phyloP scores from a whole-genome alignment of 1,140 invertebrate species.

The Wiebesia pumilae region DNA sequence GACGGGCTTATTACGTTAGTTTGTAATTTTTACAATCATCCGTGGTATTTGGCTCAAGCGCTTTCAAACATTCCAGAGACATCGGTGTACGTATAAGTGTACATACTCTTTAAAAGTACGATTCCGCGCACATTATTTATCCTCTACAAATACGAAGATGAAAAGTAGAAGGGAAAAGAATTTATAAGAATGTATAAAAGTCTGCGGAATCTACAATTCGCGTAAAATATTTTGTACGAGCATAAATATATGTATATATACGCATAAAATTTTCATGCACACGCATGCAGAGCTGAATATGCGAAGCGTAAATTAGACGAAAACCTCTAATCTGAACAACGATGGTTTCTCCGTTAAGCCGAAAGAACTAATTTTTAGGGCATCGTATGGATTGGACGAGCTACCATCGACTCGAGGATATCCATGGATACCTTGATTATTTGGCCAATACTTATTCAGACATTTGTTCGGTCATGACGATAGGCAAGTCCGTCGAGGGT shows the following conservation, averaged over 20 bases:
- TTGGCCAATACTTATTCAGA: conserved; percentile 84
- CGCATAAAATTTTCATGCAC: too few relatives aligned
- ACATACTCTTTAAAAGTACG: too few relatives aligned
- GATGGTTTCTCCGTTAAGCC: conserved; percentile 30
- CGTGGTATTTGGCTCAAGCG: neutral
- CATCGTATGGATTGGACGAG: conserved; percentile 87
- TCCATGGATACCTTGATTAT: conserved; percentile 84
- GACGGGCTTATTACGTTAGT: neutral
- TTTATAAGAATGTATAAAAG: too few relatives aligned
- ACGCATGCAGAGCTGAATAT: neutral
- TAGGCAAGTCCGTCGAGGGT: conserved; percentile 86
- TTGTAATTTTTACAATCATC: neutral
- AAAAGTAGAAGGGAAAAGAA: neutral
- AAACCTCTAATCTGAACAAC: neutral
- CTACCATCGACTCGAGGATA: conserved; percentile 84
- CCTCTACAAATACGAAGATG: neutral
- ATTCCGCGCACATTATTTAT: too few relatives aligned
- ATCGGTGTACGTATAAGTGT: too few relatives aligned
- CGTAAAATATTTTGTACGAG: neutral
- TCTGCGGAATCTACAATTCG: too few relatives aligned
- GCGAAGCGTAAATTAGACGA: conserved; percentile 36
- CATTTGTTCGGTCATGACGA: conserved; percentile 81
- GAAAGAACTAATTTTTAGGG: conserved; percentile 70
- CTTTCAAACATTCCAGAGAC: too few relatives aligned
- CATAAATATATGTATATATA: too few relatives aligned